Evolutionary conservation across 2,888 invertebrate genomes (phyloP).

Genomic region (Neria commutata): DNA sequence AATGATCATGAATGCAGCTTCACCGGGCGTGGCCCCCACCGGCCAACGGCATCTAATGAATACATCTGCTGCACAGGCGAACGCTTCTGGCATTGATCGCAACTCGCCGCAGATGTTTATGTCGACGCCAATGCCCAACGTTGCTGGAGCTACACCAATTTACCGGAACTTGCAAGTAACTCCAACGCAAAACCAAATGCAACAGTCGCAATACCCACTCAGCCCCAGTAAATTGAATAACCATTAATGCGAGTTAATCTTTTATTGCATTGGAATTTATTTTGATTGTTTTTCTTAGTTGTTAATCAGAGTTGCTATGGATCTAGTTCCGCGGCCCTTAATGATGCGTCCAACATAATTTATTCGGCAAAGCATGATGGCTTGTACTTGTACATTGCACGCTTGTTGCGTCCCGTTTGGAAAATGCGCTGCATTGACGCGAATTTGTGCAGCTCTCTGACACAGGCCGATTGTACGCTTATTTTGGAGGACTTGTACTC

Average conservation of each 20-base stretch:
- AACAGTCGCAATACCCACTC: constrained; percentile 57
- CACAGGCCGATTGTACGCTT: constrained; percentile 73
- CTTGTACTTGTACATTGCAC: constrained; percentile 86
- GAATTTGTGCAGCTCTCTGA: constrained; percentile 72
- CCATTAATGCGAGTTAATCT: not conserved
- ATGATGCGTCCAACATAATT: constrained; percentile 51
- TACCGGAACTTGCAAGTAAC: constrained; percentile 35
- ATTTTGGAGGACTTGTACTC: constrained; percentile 78
- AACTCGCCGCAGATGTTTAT: constrained; percentile 52
- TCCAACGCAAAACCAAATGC: constrained; percentile 57
- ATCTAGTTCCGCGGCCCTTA: constrained; percentile 12
- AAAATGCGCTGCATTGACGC: constrained; percentile 75
- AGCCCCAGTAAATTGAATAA: constrained; percentile 60
- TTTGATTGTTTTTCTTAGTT: not conserved
- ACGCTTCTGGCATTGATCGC: constrained; percentile 35
- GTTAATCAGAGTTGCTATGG: constrained; percentile 14
- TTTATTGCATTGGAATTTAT: not conserved
- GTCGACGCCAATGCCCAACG: constrained; percentile 57
- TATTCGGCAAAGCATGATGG: constrained; percentile 91
- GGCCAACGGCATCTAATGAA: constrained; percentile 15
- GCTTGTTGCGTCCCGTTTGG: constrained; percentile 91
- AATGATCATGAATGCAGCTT: constrained; percentile 38
- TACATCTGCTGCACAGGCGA: constrained; percentile 11
- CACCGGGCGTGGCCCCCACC: not conserved
- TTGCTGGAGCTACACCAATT: constrained; percentile 15